Evolutionary conservation across 2,113 vertebrate genomes (phyloP), one percentile per base, ranked within the genome.

Genomic region (Sorex fumeus): DNA sequence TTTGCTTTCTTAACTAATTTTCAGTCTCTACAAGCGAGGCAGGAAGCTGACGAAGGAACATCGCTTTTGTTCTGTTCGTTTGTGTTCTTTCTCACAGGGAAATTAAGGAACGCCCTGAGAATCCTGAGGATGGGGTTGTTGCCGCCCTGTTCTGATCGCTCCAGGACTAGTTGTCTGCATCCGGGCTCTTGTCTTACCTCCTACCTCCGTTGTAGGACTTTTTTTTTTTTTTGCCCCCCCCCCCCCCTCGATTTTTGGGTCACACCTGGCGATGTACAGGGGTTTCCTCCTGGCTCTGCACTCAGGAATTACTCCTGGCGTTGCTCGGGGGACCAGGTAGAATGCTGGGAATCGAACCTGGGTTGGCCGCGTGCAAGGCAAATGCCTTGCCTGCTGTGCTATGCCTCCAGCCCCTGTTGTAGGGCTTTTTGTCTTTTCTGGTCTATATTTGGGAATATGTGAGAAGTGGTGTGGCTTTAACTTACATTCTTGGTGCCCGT

Each of bases 1-100:
- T 86, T 95, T 62, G 64, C 47, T 84, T 93, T 90, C 75, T 84
- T 74, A 88, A 79, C 45, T 67, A 66, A 57, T 88, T 78, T 71
- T 91, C 34, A 87, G 30, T 69, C 30, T 79, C 64, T 80, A 69
- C 92, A 92, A 78, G 69, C 62, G 32, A 30, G 94, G 69, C 28
- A 66, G 19, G 70, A 62, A 78, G 53, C n/a, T 62, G 50, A 70
- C 72, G 62, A 45, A 71, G 70, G 34, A 79, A 43, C 88, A 43
- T 66, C 18, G 69, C 9, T 36, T 80, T 84, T 72, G 47, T 66
- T 47, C 82, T 10, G 23, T 60, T 60, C 6, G 30, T 36, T 91
- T 79, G 50, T 72, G 32, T 53, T 40, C 12, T 60, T 45, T 81
- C 57, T 85, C 50, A 77, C 40, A 25, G 32, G 32, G 28, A 81